Base-by-base conservation (phyloP, 2,888 invertebrate species). In the Neuroscelio doddi region DNA sequence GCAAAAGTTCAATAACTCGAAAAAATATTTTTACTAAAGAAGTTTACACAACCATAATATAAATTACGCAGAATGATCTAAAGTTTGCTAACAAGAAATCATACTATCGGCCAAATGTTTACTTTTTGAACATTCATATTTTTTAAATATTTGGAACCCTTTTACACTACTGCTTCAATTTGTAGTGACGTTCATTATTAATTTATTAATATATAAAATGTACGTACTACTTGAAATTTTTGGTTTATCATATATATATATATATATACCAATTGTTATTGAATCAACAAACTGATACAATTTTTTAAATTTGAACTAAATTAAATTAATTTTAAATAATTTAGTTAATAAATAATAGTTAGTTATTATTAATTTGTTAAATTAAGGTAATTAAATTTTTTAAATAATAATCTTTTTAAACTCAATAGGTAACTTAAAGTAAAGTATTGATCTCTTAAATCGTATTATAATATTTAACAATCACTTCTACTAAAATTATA, bases 161-260 rank as follows among this genome's bases (percentile, higher is more conserved):
- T n/a, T n/a, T n/a, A n/a, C n/a, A n/a, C n/a, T n/a, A n/a, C n/a
- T n/a, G n/a, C n/a, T n/a, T n/a, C n/a, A n/a, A n/a, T n/a, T n/a
- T n/a, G n/a, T n/a, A n/a, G n/a, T 2, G 93, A 93, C 83, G 94
- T 93, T 76, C 93, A 93, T 81, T 93, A 93, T 88, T 83, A 91
- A 91, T 59, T 93, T 93, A n/a, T n/a, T n/a, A n/a, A n/a, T n/a
- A n/a, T n/a, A n/a, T n/a, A n/a, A n/a, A n/a, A n/a, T n/a, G n/a
- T n/a, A n/a, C n/a, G n/a, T n/a, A n/a, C n/a, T n/a, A n/a, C n/a
- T n/a, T n/a, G n/a, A n/a, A n/a, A n/a, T n/a, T n/a, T n/a, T n/a
- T n/a, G n/a, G n/a, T n/a, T n/a, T n/a, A n/a, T n/a, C n/a, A n/a
- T n/a, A n/a, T n/a, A n/a, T n/a, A n/a, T n/a, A n/a, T n/a, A n/a